A percentile compares a stretch with the other conserved stretches of the same genome.
These are phyloP conservation scores for Sinohyriopsis cumingii DNA, from an alignment of 2,888 invertebrate species.

Conservation along the genomic window DNA sequence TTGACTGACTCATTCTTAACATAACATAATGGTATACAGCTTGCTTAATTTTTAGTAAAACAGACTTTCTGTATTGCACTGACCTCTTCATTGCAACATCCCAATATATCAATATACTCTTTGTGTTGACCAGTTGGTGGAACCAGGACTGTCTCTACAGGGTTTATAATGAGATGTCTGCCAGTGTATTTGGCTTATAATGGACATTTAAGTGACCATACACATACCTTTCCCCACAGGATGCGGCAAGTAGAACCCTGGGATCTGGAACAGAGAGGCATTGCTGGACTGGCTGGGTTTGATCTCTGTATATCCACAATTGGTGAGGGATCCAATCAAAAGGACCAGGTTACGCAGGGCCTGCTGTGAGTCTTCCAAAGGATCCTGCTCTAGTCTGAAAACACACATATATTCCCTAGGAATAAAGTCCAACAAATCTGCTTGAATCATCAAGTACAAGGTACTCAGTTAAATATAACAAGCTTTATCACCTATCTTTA, in stretches of 20 bases:
- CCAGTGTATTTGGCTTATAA: no score
- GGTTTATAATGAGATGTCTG: no score
- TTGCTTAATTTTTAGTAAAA: no score
- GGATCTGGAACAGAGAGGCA: conserved; percentile 92
- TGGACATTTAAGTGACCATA: no score
- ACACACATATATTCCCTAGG: neutral
- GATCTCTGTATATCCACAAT: conserved; percentile 92
- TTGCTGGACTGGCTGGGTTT: conserved; percentile 80
- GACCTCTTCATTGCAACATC: no score
- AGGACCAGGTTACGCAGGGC: conserved; percentile 93
- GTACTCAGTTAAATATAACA: neutral
- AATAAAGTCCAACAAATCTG: neutral
- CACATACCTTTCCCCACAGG: conserved; percentile 83
- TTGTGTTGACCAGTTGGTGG: no score
- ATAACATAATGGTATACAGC: no score
- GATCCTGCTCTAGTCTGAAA: conserved; percentile 84
- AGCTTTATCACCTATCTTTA: neutral
- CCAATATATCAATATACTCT: no score
- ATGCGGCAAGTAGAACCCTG: conserved; percentile 93
- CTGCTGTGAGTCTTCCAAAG: conserved; percentile 82
- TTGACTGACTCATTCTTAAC: no score
- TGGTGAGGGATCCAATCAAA: conserved; percentile 93
- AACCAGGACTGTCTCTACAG: no score
- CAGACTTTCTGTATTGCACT: no score
- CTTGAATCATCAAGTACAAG: neutral